Base-by-base conservation (phyloP, 2,888 invertebrate genomes). In the Chrysolina oricalcia region DNA sequence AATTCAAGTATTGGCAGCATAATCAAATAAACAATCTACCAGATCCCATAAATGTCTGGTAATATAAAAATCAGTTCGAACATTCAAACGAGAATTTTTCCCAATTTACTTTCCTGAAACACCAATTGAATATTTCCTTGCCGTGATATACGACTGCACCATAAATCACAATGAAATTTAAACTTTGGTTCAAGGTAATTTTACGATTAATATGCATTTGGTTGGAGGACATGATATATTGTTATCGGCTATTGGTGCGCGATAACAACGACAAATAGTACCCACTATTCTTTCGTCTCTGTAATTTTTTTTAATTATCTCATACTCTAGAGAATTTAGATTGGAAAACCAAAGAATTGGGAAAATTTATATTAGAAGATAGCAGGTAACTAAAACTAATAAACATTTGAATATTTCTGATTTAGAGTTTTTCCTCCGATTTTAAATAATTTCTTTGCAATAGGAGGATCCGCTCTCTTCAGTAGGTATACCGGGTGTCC, bases 171-270 rank as follows among this genome's bases (percentile, higher is more conserved):
- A 17, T 9, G 46, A 17, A 19, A 23, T 17, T 48, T 4, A 27
- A 15, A 53, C 68, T 53, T 53, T 53, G 50, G 53, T 68, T 43
- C n/a, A 40, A 53, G 53, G 68, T 68, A 68, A 68, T 68, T 68
- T 27, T 27, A 23, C 35, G 53, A 68, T 68, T 53, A 68, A 53
- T 68, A 68, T 68, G 68, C 40, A 53, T 53, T 53, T 35, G 11
- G n/a, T 50, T 50, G 19, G 19, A 40, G 68, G 53, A 53, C 35
- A 35, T 68, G 68, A 68, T 68, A 68, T 40, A 68, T 53, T 68
- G 68, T 53, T 27, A 68, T 68, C 19, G 53, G 35, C 35, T 67
- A 67, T 23, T 40, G 35, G 53, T 68, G 50, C 27, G 27, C 46
- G 50, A 43, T 17, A 13, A 50, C 27, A 40, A 65, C 46, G 67